Evolutionary conservation across 2,888 invertebrate genomes (phyloP), one percentile per base, ranked within the genome.

Genomic region (Scelioninae gen. 2): DNA sequence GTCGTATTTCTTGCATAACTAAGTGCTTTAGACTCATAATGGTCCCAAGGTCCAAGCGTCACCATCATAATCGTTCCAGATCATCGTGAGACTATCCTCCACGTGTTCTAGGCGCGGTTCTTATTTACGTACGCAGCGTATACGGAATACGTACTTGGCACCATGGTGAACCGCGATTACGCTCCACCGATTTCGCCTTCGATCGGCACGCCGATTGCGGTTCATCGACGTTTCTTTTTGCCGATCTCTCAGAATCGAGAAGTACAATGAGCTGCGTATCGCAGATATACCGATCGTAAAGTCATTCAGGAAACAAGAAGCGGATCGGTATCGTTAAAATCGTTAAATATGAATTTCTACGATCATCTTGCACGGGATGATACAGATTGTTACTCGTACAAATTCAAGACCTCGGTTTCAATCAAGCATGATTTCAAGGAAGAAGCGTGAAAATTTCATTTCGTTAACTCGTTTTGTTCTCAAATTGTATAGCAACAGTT

Each of bases 11-110:
- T 64, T 70, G 70, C 78, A 79, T 77, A 78, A 80, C 76, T 78
- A 64, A 75, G 61, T 75, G 70, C 76, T 76, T 75, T 76, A n/a
- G n/a, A n/a, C n/a, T 77, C 74, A 73, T 77, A 78, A 77, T 74
- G 65, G 72, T 74, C 81, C 39, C 83, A 83, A 84, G 83, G 85
- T 77, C 80, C 64, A 41, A 16, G 19, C 61, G 72, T 75, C 60
- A 39, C 53, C 73, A 72, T 75, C 70, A 65, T 72, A 67, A 71
- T 63, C 76, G 78, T 82, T 81, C 80, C 78, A 81, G 82, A 83
- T 84, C 82, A 81, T 83, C 84, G 84, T 83, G 83, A 73, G 84
- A 83, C 80, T 80, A 77, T 82, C 78, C 79, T 79, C 75, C 76
- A 58, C 72, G 75, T 78, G 70, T 70, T 65, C 72, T 83, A 79